These are phyloP conservation scores for Pterois miles DNA, from an alignment of 2,797 vertebrate genomes.

Conservation along the genomic window DNA sequence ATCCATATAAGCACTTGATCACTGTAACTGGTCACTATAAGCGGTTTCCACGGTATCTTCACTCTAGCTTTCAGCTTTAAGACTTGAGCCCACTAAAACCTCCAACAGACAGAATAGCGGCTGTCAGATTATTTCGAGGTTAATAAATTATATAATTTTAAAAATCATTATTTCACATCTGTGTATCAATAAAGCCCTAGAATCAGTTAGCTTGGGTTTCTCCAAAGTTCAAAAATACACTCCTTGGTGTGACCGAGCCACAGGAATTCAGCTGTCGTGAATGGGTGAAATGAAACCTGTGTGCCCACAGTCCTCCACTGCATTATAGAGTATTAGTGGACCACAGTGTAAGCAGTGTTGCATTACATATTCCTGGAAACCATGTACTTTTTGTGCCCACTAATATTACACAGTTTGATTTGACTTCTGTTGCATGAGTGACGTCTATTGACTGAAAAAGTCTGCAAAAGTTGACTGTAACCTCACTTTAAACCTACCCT, in stretches of 20 bases:
- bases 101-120: too few species aligned
- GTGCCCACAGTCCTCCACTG: background rate
- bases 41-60: too few species aligned
- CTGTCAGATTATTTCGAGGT: too few species aligned
- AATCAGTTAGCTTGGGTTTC: background rate
- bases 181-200: too few species aligned
- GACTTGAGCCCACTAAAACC: too few species aligned
- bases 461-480: background rate
- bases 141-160: too few species aligned
- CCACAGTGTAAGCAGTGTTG: background rate
- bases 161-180: too few species aligned
- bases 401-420: conserved; percentile 24
- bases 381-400: background rate
- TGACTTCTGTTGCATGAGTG: conserved; percentile 25
- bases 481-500: background rate
- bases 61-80: too few species aligned
- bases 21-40: too few species aligned
- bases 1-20: too few species aligned
- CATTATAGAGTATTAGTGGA: conserved; percentile 2
- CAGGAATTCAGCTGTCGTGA: conserved; percentile 1
- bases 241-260: background rate
- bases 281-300: conserved; percentile 5
- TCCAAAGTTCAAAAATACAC: background rate
- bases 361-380: conserved; percentile 29
- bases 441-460: conserved; percentile 35